Base-by-base conservation (phyloP, 2,797 vertebrate species). In the Adrianichthys oophorus region DNA sequence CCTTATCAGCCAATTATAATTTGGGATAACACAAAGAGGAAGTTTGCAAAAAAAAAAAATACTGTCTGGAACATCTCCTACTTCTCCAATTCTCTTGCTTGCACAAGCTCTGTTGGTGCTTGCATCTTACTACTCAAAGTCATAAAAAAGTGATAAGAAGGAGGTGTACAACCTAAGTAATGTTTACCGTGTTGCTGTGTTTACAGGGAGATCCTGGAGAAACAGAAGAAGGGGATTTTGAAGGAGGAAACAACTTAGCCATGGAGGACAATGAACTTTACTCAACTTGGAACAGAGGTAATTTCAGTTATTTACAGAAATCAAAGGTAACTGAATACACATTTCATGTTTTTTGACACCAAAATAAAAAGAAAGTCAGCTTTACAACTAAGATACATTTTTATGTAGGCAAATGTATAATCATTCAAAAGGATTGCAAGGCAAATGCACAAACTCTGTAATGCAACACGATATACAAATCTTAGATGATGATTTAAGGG, bases 181-280 rank as follows among this genome's bases (percentile, higher is more conserved):
- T 90, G 67, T 84, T 84, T 76, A 75, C 85, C 43, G 23, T 86
- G 57, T 59, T 52, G 52, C 76, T 56, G 58, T 41, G 68, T 56
- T 61, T 71, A 76, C 72, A 81, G 89, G 87, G 68, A 68, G 87
- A 82, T 78, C 68, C 88, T 78, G 80, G 66, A 76, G 71, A 68
- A 19, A 48, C 76, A 62, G 74, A 79, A 59, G 55, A 74, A 63
- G 77, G 67, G 73, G 67, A 15, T 72, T 76, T 72, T 16, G 68
- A 69, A 43, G 61, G 51, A 78, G 85, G 65, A 62, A 80, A 79
- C 44, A 43, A 0, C 0, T 59, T 84, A n/a, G 81, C 64, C 60
- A 93, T 95, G 94, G 91, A 91, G 48, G 93, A 95, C 57, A 96
- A 97, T 55, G 86, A 92, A 14, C 90, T 97, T 70, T 97, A 96